phyloP scores from a whole-genome alignment of 2,888 invertebrate species.

The Epinotia nisella region DNA sequence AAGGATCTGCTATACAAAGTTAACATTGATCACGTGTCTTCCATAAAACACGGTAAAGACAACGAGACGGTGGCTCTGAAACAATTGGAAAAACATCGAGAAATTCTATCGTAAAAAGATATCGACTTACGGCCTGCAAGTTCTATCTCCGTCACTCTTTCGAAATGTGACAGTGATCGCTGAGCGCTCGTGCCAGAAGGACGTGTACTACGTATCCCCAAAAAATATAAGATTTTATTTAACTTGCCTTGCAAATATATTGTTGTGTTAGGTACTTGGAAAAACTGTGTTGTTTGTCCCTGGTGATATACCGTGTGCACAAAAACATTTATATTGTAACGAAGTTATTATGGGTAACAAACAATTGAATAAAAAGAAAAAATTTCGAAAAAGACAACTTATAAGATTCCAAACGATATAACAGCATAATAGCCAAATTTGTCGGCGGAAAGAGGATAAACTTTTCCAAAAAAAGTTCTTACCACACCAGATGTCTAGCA shows the following conservation, averaged over 20 bases:
- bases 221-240: neutral
- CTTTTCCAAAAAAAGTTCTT: slow-evolving; percentile 47
- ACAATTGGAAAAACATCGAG: neutral
- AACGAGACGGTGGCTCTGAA: neutral
- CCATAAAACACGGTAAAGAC: neutral
- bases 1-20: neutral
- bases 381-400: too few species aligned
- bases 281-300: slow-evolving; percentile 1
- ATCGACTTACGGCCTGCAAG: too few species aligned
- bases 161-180: too few species aligned
- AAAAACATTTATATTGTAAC: neutral
- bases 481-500: slow-evolving; percentile 53
- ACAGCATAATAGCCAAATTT: slow-evolving; percentile 53
- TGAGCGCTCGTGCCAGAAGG: too few species aligned
- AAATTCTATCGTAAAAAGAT: too few species aligned
- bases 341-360: too few species aligned
- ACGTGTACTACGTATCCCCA: neutral
- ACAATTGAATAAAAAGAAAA: too few species aligned
- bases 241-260: slow-evolving; percentile 1
- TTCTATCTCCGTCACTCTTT: too few species aligned
- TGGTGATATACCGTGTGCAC: slow-evolving; percentile 2
- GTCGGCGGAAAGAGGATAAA: slow-evolving; percentile 58
- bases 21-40: slow-evolving; percentile 2
- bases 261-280: neutral
- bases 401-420: slow-evolving; percentile 12